Conservation (phyloP, 2,888 invertebrate species). For the Blomia tropicalis region DNA sequence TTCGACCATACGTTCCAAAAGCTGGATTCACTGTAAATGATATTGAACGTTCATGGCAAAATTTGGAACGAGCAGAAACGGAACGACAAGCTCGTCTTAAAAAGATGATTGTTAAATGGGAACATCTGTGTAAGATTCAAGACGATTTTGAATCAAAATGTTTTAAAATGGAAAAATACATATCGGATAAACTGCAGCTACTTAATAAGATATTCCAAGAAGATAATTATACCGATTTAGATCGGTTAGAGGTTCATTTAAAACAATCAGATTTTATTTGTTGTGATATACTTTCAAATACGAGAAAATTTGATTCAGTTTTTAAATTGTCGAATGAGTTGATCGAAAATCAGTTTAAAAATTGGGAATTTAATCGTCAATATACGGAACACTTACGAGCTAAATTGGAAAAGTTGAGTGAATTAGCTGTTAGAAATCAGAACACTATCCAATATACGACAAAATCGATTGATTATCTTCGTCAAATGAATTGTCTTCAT, state of each 20-base stretch:
- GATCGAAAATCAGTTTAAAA: not conserved
- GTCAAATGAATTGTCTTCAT: not conserved
- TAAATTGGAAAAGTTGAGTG: not conserved
- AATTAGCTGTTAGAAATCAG: not conserved
- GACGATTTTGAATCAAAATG: not conserved
- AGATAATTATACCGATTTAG: not conserved
- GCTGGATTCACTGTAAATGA: conserved; percentile 2
- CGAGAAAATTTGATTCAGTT: not conserved
- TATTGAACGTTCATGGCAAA: conserved; percentile 1
- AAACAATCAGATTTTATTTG: conserved; percentile 3
- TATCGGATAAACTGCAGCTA: not conserved
- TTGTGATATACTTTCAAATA: not conserved
- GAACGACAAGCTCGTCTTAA: not conserved
- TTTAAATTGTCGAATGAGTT: not conserved
- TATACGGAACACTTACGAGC: not conserved
- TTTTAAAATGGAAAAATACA: conserved; percentile 10
- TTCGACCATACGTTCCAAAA: not conserved
- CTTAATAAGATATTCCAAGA: not conserved
- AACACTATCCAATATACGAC: not conserved
- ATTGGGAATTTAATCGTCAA: not conserved
- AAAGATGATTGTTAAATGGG: not conserved
- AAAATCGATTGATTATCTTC: not conserved
- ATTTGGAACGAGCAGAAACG: not conserved
- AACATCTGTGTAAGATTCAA: not conserved
- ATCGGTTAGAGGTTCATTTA: not conserved